Evolutionary conservation across 2,113 vertebrate genomes (phyloP), one percentile per base, ranked within the genome.

Genomic region (Sorex fumeus): DNA sequence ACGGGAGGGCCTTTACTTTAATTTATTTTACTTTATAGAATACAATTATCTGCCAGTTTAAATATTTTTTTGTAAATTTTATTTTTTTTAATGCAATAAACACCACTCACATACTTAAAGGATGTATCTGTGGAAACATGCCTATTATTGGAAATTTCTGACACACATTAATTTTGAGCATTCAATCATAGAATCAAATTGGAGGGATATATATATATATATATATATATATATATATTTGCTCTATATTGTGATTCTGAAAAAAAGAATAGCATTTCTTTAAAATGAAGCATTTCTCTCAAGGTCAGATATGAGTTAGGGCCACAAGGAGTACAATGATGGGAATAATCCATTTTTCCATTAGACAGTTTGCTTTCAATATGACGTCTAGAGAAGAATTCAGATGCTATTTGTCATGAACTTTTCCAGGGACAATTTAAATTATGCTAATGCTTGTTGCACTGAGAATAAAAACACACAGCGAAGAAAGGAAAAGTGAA

Each of bases 91-190:
- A n/a, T 62, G 57, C 86, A 94, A 91, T 93, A 96, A 43, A 6
- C 76, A 94, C 91, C 19, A 5, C 36, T 96, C 94, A 97, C 96
- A 95, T 84, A 85, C 13, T 96, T 95, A 97, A 97, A 94, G 87
- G 74, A 96, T 27, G 97, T 97, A 97, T 97, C 97, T 97, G 97
- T 98, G 98, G 97, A 94, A 97, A 97, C 97, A 96, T 89, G 93
- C 72, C 79, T 95, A 95, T 97, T 97, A 95, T 67, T 90, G 91
- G 34, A 95, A 97, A 96, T 90, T 90, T 95, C 88, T 60, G 93
- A 92, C 90, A 96, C 93, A 94, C 87, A 16, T 82, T 88, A 30
- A 96, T 92, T 93, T 84, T 90, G 84, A 95, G 72, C 8, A 84
- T 32, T 93, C 70, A 95, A 84, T 93, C 64, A 87, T 23, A 91